phyloP scores from a whole-genome alignment of 2,113 vertebrate species.

The Coryphaenoides rupestris region DNA sequence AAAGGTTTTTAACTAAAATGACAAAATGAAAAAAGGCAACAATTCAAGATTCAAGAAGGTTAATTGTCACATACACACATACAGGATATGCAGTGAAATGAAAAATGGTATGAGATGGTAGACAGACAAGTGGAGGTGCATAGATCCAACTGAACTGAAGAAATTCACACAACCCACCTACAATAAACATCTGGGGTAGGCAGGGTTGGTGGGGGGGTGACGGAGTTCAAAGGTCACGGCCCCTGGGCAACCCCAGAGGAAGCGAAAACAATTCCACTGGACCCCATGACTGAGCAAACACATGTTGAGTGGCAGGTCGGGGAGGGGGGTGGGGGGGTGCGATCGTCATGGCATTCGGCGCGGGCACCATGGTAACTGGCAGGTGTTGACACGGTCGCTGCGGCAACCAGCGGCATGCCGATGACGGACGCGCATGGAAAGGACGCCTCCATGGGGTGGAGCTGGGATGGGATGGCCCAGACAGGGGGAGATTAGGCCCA shows the following conservation, averaged over 20 bases:
- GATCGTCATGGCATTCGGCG: neutral
- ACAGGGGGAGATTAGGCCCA: slow-evolving; percentile 19
- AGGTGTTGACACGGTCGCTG: slow-evolving; percentile 26
- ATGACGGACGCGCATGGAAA: slow-evolving; percentile 14
- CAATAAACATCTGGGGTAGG: slow-evolving; percentile 7
- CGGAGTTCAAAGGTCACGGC: slow-evolving; percentile 34
- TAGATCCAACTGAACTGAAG: no score
- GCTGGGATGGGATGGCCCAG: slow-evolving; percentile 18
- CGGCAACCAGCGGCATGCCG: slow-evolving; percentile 9
- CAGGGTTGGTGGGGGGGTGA: neutral
- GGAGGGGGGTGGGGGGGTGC: neutral
- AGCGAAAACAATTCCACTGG: slow-evolving; percentile 39
- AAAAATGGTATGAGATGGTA: no score
- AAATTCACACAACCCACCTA: no score
- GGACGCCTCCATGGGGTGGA: slow-evolving; percentile 8
- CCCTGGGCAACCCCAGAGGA: slow-evolving; percentile 7
- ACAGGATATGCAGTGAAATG: no score
- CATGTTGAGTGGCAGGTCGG: slow-evolving; percentile 13
- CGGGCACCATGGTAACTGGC: slow-evolving; percentile 18
- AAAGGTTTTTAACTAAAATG: no score
- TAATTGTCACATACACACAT: no score
- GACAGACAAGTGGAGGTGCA: no score
- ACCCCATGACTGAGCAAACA: slow-evolving; percentile 43
- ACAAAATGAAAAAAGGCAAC: no score
- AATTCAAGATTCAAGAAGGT: no score